These are phyloP conservation scores for Anas platyrhynchos DNA, from an alignment of 2,113 vertebrate genomes.

Conservation along the genomic window DNA sequence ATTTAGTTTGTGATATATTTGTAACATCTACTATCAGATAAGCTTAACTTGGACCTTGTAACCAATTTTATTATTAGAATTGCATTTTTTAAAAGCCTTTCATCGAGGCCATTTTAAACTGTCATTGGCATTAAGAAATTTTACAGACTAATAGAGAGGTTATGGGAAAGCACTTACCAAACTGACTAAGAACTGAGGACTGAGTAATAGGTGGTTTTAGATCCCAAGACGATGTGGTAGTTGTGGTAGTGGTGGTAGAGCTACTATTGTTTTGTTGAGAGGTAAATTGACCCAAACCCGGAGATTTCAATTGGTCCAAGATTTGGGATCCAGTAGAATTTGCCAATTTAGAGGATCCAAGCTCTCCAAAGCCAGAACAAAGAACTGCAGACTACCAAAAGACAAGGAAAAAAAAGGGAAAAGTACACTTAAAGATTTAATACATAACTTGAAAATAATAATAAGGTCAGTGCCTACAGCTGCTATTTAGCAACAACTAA, in stretches of 20 bases:
- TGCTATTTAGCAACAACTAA: not conserved
- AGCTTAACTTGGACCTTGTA: not conserved
- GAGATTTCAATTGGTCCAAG: constrained; percentile 85
- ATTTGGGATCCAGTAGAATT: constrained; percentile 82
- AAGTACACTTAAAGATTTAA: not conserved
- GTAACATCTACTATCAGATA: not conserved
- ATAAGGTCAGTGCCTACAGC: not conserved
- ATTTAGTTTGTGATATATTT: not conserved
- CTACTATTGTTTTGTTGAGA: constrained; percentile 75
- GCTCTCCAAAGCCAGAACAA: constrained; percentile 88
- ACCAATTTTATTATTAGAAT: not conserved
- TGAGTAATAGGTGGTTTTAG: constrained; percentile 79
- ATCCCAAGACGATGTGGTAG: constrained; percentile 78
- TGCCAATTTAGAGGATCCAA: constrained; percentile 81
- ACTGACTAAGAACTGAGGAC: constrained; percentile 78
- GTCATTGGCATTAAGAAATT: not conserved
- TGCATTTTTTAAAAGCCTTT: not conserved
- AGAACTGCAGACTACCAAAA: constrained; percentile 85
- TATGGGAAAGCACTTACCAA: constrained; percentile 86
- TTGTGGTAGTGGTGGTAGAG: constrained; percentile 45
- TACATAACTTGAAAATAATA: not conserved
- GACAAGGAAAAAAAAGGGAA: not conserved
- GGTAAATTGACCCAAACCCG: constrained; percentile 82
- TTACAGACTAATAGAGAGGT: not conserved
- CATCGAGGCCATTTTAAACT: not conserved